Percentiles rank a stretch among this genome's conserved stretches.
phyloP scores from a whole-genome alignment of 2,113 vertebrate genomes.

The Turnix velox region DNA sequence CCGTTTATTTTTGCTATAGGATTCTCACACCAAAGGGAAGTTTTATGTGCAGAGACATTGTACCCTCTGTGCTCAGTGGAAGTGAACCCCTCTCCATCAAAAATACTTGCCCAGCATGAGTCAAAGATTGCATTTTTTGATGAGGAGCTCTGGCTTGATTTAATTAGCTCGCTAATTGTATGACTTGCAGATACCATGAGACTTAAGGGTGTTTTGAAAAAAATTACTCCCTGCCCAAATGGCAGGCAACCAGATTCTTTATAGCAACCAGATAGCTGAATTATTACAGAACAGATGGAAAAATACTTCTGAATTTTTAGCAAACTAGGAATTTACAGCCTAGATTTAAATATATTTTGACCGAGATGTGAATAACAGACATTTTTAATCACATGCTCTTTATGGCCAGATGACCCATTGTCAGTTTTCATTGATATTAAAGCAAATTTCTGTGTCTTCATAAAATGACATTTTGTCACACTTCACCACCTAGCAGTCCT shows the following conservation, averaged over 20 bases:
- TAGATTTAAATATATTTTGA: constrained; percentile 51
- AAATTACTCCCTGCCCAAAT: constrained; percentile 15
- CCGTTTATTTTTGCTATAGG: not conserved
- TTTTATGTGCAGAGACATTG: not conserved
- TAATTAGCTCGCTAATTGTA: constrained; percentile 49
- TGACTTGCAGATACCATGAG: constrained; percentile 19
- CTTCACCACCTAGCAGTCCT: not conserved
- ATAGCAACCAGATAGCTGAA: constrained; percentile 46
- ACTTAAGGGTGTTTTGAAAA: constrained; percentile 21
- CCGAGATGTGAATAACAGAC: constrained; percentile 10
- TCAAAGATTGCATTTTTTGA: not conserved
- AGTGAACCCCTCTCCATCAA: not conserved
- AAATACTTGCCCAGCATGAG: not conserved
- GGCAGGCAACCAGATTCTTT: constrained; percentile 52
- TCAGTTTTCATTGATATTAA: not conserved
- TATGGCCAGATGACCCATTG: constrained; percentile 26
- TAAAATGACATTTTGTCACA: not conserved
- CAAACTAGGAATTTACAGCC: constrained; percentile 45
- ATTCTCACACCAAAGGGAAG: rapidly evolving
- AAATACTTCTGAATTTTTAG: constrained; percentile 51
- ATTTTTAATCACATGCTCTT: constrained; percentile 30
- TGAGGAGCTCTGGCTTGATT: constrained; percentile 33
- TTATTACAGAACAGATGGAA: constrained; percentile 69
- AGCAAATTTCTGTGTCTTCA: not conserved
- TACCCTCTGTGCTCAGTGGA: not conserved